phyloP scores from a whole-genome alignment of 35 echinoderm and acorn worm genomes.

The Apostichopus japonicus region DNA sequence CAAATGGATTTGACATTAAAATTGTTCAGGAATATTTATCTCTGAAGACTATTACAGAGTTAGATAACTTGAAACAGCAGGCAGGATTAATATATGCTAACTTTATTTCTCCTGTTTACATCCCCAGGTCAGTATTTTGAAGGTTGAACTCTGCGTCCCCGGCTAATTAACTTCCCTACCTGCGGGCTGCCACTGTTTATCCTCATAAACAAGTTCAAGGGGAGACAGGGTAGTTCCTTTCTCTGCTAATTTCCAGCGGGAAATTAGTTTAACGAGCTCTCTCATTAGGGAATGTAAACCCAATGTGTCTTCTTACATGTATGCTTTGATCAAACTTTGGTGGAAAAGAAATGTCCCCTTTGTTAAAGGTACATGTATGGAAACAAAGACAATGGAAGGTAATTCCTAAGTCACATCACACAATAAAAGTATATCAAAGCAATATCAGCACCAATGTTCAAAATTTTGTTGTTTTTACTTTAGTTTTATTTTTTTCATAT shows the following conservation, averaged over 20 bases:
- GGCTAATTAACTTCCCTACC: slow-evolving; percentile 2
- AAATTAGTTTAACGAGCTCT: slow-evolving; percentile 40
- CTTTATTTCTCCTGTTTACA: slow-evolving; percentile 16
- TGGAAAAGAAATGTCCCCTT: background rate
- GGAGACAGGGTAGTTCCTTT: slow-evolving; percentile 19
- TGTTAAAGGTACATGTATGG: background rate
- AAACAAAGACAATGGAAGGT: background rate
- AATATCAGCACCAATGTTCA: no score
- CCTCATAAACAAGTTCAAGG: background rate
- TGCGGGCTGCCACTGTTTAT: background rate
- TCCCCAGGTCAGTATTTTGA: background rate
- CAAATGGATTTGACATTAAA: no score
- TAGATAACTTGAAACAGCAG: background rate
- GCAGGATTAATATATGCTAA: background rate
- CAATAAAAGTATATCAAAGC: no score
- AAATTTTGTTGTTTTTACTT: no score
- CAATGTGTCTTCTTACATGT: background rate
- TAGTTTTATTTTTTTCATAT: no score
- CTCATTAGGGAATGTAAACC: slow-evolving; percentile 17
- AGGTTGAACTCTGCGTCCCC: background rate
- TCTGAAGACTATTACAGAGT: background rate
- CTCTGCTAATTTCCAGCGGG: slow-evolving; percentile 19
- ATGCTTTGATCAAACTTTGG: background rate
- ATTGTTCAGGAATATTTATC: no score
- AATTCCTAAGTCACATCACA: no score